phyloP scores from a whole-genome alignment of 2,113 vertebrate genomes.

The Lanius ludovicianus region DNA sequence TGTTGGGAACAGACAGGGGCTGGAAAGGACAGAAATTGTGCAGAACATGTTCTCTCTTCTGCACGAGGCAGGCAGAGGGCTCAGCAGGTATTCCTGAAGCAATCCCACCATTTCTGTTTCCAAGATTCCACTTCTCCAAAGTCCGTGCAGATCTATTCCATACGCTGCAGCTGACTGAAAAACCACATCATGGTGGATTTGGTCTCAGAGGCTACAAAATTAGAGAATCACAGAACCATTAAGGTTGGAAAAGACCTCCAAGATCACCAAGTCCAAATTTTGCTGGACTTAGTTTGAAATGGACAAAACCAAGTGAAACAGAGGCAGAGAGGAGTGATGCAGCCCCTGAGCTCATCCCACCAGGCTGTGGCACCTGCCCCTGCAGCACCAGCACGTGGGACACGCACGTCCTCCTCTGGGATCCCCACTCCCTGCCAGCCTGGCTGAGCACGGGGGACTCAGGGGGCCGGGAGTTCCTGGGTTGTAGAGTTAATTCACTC shows the following conservation, averaged over 20 bases:
- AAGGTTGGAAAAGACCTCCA: background rate
- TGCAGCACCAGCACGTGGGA: background rate
- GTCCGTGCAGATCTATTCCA: background rate
- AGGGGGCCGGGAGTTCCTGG: rapidly evolving
- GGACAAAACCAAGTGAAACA: rapidly evolving
- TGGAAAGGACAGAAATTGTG: background rate
- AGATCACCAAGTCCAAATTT: background rate
- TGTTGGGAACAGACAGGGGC: rapidly evolving
- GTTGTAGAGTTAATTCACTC: rapidly evolving
- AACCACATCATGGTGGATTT: rapidly evolving
- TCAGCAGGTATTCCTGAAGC: background rate
- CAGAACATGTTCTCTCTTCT: rapidly evolving
- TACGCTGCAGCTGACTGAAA: background rate
- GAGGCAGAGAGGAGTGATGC: background rate
- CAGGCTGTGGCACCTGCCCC: background rate
- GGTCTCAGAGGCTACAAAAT: background rate
- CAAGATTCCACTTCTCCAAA: background rate
- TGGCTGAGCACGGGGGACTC: rapidly evolving
- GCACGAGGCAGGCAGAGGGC: background rate
- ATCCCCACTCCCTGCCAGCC: background rate
- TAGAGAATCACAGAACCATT: background rate
- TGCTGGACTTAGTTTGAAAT: background rate
- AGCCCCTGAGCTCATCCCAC: background rate
- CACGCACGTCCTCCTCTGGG: rapidly evolving
- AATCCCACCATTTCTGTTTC: background rate